Percentiles rank a stretch among this genome's conserved stretches.
These are phyloP conservation scores for Porites rus DNA, from an alignment of 92 coral and sea anemone genomes.

Conservation along the genomic window DNA sequence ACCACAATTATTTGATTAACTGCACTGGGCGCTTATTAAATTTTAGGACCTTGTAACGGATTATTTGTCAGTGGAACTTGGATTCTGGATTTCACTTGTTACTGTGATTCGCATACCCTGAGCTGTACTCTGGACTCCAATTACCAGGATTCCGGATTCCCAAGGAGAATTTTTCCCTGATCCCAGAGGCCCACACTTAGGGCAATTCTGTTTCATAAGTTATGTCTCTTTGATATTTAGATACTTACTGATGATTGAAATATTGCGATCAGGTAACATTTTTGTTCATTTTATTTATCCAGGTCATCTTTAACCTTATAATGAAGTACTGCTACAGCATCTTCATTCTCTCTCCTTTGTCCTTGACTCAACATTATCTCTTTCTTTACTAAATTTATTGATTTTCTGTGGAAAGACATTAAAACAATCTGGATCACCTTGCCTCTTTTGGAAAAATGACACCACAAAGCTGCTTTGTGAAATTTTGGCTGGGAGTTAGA, in stretches of 20 bases:
- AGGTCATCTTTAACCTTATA: neutral
- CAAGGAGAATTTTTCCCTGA: too few species aligned
- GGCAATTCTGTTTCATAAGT: too few species aligned
- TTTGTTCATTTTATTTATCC: neutral
- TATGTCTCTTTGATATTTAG: neutral
- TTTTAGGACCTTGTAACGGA: too few species aligned
- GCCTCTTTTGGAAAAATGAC: constrained; percentile 74
- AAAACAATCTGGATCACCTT: constrained; percentile 71
- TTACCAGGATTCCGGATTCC: too few species aligned
- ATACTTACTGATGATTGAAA: constrained; percentile 15
- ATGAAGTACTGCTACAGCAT: too few species aligned
- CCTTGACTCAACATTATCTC: neutral
- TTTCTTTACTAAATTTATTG: constrained; percentile 7
- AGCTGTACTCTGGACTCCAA: too few species aligned
- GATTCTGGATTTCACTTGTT: too few species aligned
- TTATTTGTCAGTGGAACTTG: too few species aligned
- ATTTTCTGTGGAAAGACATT: constrained; percentile 61
- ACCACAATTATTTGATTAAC: too few species aligned
- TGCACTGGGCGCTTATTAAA: too few species aligned
- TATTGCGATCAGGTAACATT: neutral
- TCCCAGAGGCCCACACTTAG: too few species aligned
- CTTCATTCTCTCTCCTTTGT: neutral
- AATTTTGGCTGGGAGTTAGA: constrained; percentile 60
- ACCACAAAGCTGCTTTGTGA: constrained; percentile 61
- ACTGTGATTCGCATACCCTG: too few species aligned